Percentiles rank a stretch among this genome's conserved stretches.
Evolutionary conservation across 2,888 invertebrate genomes (phyloP).

Genomic region (Sphecodes monilicornis): DNA sequence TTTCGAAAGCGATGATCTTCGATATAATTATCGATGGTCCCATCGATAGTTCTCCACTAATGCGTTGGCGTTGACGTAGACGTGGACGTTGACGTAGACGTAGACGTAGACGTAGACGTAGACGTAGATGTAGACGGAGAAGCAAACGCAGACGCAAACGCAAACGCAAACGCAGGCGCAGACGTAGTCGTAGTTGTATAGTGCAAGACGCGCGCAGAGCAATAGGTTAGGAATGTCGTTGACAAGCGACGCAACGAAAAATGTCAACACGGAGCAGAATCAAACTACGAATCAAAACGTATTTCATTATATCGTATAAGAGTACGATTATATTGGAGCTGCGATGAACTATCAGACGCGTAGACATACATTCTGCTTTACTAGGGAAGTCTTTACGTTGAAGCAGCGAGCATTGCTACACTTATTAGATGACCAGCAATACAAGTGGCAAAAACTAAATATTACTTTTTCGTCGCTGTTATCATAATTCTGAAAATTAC

Average conservation of each 20-base stretch:
- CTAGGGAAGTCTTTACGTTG: not conserved
- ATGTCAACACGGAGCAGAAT: not conserved
- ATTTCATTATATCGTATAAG: not conserved
- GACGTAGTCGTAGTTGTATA: too few relatives aligned
- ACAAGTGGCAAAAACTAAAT: not conserved
- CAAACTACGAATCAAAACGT: not conserved
- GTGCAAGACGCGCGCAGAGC: not conserved
- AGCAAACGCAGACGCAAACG: too few relatives aligned
- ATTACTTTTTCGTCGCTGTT: not conserved
- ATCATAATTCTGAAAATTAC: not conserved
- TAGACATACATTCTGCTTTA: too few relatives aligned
- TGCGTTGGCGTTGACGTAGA: not conserved
- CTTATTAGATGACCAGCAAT: not conserved
- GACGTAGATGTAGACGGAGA: too few relatives aligned
- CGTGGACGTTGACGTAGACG: too few relatives aligned
- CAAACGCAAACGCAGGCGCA: too few relatives aligned
- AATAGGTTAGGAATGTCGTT: constrained; percentile 37
- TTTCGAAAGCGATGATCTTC: not conserved
- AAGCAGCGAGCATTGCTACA: not conserved
- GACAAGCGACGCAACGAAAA: not conserved
- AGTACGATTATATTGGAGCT: too few relatives aligned
- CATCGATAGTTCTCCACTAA: not conserved
- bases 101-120: too few relatives aligned
- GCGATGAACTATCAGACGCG: too few relatives aligned
- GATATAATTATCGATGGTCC: not conserved